These are phyloP conservation scores for Aramus guarauna DNA, from an alignment of 2,113 vertebrate genomes.

Conservation along the genomic window DNA sequence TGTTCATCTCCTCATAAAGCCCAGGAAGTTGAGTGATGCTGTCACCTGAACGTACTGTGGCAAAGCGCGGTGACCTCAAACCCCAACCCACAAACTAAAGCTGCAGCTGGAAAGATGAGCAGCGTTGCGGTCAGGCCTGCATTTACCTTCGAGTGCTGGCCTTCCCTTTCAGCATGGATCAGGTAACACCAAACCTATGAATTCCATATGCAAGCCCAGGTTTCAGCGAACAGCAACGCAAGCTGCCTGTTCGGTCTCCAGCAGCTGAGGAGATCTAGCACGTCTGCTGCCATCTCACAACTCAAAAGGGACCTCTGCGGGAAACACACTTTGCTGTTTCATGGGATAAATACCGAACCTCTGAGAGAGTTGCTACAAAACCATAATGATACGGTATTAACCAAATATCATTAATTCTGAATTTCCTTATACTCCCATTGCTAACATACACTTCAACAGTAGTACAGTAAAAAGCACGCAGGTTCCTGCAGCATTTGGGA, in stretches of 20 bases:
- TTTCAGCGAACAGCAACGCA: neutral
- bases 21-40: neutral
- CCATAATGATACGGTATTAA: conserved; percentile 7
- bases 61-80: neutral
- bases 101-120: neutral
- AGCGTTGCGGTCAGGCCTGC: neutral
- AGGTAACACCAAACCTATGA: conserved; percentile 12
- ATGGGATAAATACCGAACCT: neutral
- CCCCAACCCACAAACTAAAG: neutral
- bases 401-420: neutral
- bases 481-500: neutral
- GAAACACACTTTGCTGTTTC: neutral
- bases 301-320: conserved; percentile 27
- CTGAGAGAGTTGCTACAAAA: conserved; percentile 7
- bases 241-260: neutral
- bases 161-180: neutral
- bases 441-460: neutral
- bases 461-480: neutral
- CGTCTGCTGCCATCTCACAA: neutral
- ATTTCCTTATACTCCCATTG: neutral
- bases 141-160: neutral
- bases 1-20: neutral
- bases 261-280: neutral
- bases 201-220: neutral
- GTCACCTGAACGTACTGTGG: neutral